Percentiles rank a stretch among this genome's conserved stretches.
These are phyloP conservation scores for Sylvilagus bachmani DNA, from an alignment of 2,113 vertebrate genomes.

Conservation along the genomic window DNA sequence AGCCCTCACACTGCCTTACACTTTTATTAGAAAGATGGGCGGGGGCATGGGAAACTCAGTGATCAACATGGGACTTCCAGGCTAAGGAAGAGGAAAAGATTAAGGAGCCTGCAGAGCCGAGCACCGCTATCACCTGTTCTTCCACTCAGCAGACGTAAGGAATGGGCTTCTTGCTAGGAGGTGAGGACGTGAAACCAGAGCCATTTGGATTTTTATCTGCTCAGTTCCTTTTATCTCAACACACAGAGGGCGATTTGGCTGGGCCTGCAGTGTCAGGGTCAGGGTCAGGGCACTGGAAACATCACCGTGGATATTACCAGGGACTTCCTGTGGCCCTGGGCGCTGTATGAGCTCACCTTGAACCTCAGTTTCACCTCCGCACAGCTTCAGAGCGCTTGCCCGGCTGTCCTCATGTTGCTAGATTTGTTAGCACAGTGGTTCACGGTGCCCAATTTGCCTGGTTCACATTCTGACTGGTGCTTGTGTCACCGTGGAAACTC, in stretches of 20 bases:
- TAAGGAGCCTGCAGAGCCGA: neutral
- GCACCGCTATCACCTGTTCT: neutral
- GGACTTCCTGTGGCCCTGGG: neutral
- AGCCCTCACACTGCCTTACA: neutral
- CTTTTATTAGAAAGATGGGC: neutral
- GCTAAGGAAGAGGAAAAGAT: neutral
- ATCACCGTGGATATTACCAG: neutral
- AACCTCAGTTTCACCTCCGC: neutral
- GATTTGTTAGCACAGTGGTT: neutral
- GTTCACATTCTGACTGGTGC: conserved; percentile 2
- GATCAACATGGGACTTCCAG: neutral
- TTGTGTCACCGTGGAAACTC: neutral
- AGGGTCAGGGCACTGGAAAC: neutral
- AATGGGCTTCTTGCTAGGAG: neutral
- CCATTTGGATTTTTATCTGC: neutral
- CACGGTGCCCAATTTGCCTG: neutral
- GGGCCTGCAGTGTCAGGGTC: neutral
- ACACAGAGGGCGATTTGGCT: neutral
- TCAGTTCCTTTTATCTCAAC: neutral
- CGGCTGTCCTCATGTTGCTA: neutral
- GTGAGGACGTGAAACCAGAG: neutral
- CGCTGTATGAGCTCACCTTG: neutral
- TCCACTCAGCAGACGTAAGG: neutral
- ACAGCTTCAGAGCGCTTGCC: neutral
- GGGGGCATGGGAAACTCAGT: neutral